Percentiles rank a stretch among this genome's conserved stretches.
Evolutionary conservation across 64 coral and sea anemone genomes (phyloP).

Genomic region (Dendronephthya gigantea): DNA sequence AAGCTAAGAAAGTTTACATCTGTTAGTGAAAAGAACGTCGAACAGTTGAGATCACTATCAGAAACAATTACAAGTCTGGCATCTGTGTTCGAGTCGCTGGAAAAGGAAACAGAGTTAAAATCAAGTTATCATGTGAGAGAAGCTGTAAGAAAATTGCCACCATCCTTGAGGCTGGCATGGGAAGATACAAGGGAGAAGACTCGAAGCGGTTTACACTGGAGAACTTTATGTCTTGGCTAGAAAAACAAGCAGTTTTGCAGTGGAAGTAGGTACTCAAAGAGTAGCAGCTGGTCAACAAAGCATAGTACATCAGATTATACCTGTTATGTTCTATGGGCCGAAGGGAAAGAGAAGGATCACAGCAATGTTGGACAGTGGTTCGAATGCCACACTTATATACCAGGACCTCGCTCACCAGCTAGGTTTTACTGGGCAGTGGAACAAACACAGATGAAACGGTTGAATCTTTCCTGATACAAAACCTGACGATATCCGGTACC

Average conservation of each 20-base stretch:
- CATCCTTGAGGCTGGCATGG: not conserved
- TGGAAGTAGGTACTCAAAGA: not conserved
- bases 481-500: slow-evolving; percentile 19
- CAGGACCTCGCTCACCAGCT: not conserved
- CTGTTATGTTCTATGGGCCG: slow-evolving; percentile 5
- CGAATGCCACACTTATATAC: slow-evolving; percentile 10
- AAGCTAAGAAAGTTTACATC: not conserved
- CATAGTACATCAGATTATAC: not conserved
- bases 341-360: not conserved
- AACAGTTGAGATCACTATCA: not conserved
- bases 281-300: not conserved
- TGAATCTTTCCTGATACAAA: not conserved
- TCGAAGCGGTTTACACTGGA: not conserved
- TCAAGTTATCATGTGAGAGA: not conserved
- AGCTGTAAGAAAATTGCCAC: not conserved
- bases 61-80: slow-evolving; percentile 16
- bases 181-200: not conserved
- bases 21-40: not conserved
- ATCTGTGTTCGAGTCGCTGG: not conserved
- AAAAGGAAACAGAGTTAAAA: not conserved
- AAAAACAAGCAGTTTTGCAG: not conserved
- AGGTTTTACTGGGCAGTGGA: not conserved
- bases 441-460: slow-evolving; percentile 13
- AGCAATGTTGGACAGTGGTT: slow-evolving; percentile 22
- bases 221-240: not conserved